A percentile compares a stretch with the other conserved stretches of the same genome.
Evolutionary conservation across 1,140 invertebrate genomes (phyloP).

Genomic region (Listronotus bonariensis): DNA sequence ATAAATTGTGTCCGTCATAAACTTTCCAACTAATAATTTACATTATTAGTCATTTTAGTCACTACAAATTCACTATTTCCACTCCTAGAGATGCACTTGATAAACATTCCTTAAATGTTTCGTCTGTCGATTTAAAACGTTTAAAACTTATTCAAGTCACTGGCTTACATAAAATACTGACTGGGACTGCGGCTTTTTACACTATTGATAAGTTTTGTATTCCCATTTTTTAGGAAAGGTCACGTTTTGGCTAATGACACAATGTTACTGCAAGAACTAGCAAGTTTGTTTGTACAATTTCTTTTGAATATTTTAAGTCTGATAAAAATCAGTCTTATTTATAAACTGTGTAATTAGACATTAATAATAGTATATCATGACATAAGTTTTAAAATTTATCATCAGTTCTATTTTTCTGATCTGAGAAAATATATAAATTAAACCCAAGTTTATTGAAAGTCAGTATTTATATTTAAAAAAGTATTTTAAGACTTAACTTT

Average conservation of each 20-base stretch:
- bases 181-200: constrained; percentile 2
- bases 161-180: constrained; percentile 13
- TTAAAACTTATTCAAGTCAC: constrained; percentile 7
- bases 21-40: neutral
- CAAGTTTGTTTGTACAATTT: no score
- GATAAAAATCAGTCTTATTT: no score
- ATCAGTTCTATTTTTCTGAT: no score
- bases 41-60: neutral
- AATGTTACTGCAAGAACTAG: neutral
- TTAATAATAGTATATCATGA: no score
- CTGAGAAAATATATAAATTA: no score
- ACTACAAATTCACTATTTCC: constrained; percentile 15
- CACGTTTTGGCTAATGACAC: neutral
- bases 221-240: neutral
- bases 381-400: no score
- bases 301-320: no score
- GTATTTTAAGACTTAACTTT: no score
- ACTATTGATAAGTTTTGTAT: neutral
- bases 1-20: neutral
- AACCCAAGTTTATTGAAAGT: no score
- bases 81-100: neutral
- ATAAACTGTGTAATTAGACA: no score
- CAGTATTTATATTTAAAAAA: no score
- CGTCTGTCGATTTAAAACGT: neutral
- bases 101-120: neutral